Base-by-base conservation (phyloP, 2,113 vertebrate species). In the Gopherus evgoodei region DNA sequence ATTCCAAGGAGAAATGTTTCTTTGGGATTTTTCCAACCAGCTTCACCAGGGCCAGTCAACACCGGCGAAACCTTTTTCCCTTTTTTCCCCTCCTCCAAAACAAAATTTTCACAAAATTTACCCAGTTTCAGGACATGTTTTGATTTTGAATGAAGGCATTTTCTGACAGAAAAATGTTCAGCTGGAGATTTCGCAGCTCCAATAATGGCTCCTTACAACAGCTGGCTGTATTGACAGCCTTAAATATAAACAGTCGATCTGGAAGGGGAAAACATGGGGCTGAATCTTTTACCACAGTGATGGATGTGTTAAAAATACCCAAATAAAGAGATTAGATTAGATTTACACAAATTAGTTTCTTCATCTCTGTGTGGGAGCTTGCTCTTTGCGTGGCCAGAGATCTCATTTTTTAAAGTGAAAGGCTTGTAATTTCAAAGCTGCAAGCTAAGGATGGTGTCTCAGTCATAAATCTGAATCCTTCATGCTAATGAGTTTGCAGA, bases 221-320 rank as follows among this genome's bases (percentile, higher is more conserved):
- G 5, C 27, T 86, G 42, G 11, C 47, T 17, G 6, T 24, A 7
- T 44, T 72, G 38, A 16, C 27, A 65, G 9, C 76, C 24, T 62
- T 78, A 87, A 83, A 90, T 19, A 11, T 47, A 2, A 9, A 11
- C 25, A 81, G 56, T 54, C 81, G 81, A 44, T 38, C 22, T 52
- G 25, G 17, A 56, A 79, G 22, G 50, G 21, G 5, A 78, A 81
- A 44, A 27, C 12, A 2, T 47, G 42, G 75, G 44, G 42, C 12
- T 11, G 29, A 56, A 72, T 38, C 49, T 57, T 38, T 56, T 50
- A 86, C 57, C 38, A 25, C 4, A 56, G 27, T 79, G 76, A 3
- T 12, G 12, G 2, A 19, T 16, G 54, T 1, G 0, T 87, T 85
- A 81, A 69, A 47, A 6, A 31, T 11, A 76, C 42, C 75, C 25